Percentiles rank a stretch among this genome's conserved stretches.
Evolutionary conservation across 2,888 invertebrate genomes (phyloP).

Genomic region (Zhuqinia jingwanae): DNA sequence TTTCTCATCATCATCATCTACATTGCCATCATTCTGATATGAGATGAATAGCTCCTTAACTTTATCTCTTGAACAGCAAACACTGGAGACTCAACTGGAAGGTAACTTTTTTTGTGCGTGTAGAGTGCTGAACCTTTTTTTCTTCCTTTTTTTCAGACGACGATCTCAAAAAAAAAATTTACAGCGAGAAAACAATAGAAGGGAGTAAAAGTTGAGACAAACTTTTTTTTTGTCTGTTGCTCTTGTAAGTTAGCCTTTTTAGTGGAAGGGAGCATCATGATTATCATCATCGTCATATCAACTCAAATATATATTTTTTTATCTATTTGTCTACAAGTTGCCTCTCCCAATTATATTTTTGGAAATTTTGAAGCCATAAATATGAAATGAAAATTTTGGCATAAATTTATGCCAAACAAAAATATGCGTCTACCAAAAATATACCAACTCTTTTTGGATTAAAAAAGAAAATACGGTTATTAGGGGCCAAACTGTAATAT

Average conservation of each 20-base stretch:
- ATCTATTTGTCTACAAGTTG: neutral
- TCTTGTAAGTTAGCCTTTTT: no score
- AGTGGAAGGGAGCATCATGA: no score
- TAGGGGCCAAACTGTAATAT: no score
- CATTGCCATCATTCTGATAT: constrained; percentile 42
- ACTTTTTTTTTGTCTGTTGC: neutral
- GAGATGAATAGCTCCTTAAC: constrained; percentile 57
- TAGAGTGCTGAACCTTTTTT: neutral
- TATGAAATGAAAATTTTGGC: no score
- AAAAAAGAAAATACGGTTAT: no score
- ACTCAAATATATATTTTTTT: neutral
- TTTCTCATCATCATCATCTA: constrained; percentile 23
- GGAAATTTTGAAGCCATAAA: no score
- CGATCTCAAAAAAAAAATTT: neutral
- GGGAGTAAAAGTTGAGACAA: neutral
- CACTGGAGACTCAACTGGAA: no score
- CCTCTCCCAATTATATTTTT: constrained; percentile 15
- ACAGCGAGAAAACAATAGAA: neutral
- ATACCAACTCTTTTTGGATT: no score
- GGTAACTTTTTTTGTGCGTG: no score
- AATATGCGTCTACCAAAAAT: no score
- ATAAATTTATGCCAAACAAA: no score
- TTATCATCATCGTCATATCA: no score
- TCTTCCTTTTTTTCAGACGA: constrained; percentile 14
- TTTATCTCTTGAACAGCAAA: constrained; percentile 34